Base-by-base conservation (phyloP, 2,888 invertebrate genomes). In the Luperina nickerlii region DNA sequence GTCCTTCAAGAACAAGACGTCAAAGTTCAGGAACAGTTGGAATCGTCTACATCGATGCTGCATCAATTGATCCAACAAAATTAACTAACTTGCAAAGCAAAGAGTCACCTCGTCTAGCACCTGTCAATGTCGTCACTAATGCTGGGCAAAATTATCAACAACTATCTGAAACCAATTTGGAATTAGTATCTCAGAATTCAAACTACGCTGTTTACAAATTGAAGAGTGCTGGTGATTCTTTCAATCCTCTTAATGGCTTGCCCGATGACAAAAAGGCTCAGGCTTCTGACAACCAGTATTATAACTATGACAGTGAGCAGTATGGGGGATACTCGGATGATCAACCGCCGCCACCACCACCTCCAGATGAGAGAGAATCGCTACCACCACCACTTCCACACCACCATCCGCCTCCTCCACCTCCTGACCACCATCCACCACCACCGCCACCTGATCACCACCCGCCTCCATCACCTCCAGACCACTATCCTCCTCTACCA, bases 101-200 rank as follows among this genome's bases (percentile, higher is more conserved):
- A 77, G 78, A 85, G 63, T 60, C 69, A n/a, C 20, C 48, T 27
- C 65, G 11, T 57, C 24, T 81, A 70, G 63, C 73, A 32, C 88
- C 86, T 13, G 45, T 82, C 13, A 84, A 83, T 62, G 66, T 65
- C 13, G 11, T 24, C 11, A 48, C 11, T 18, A 74, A 71, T 48
- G 6, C 15, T 32, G 24, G 24, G 13, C n/a, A 42, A 62, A 78
- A 65, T 48, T 27, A 65, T 42, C 71, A 67, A 68, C 54, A 54
- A 27, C 13, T 13, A 24, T 38, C 74, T 18, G 71, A 72, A 24
- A 38, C 63, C 15, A 82, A 82, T 74, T 60, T 82, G 51, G 74
- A 86, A 76, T 51, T 86, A 32, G 73, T 86, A 1, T 42, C 86
- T 5, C 62, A 84, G 65, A 82, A 84, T 78, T 51, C 65, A 0